phyloP scores from a whole-genome alignment of 2,797 vertebrate genomes.

The Pampus argenteus region DNA sequence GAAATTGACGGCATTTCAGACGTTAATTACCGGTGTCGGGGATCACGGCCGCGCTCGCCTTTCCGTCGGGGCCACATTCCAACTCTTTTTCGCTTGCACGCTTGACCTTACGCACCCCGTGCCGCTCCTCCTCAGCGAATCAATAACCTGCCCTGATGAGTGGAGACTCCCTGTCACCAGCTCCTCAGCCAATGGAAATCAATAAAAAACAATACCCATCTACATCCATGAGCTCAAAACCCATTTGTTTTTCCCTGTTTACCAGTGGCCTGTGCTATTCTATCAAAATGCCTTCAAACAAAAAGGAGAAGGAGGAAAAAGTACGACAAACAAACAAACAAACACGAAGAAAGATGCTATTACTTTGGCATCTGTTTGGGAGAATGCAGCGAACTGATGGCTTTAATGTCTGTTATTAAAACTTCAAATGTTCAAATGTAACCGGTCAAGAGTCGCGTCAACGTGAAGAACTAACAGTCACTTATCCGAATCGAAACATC shows the following conservation, averaged over 20 bases:
- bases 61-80: constrained; percentile 42
- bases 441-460: constrained; percentile 33
- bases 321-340: constrained; percentile 16
- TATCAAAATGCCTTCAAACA: constrained; percentile 78
- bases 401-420: constrained; percentile 62
- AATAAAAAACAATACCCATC: constrained; percentile 89
- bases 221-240: constrained; percentile 78
- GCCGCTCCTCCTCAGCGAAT: constrained; percentile 55
- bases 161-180: constrained; percentile 81
- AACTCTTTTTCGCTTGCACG: constrained; percentile 34
- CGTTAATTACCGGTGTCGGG: constrained; percentile 56
- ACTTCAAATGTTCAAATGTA: constrained; percentile 28
- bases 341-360: constrained; percentile 39
- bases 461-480: constrained; percentile 18
- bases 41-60: constrained; percentile 29
- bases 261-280: constrained; percentile 77
- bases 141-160: constrained; percentile 80
- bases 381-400: constrained; percentile 75
- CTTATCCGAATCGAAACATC: constrained; percentile 5
- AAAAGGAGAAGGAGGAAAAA: constrained; percentile 5
- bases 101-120: constrained; percentile 49
- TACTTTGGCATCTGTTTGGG: constrained; percentile 64
- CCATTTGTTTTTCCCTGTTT: constrained; percentile 79
- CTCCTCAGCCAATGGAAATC: constrained; percentile 85
- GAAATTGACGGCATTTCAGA: constrained; percentile 40